phyloP scores from a whole-genome alignment of 2,797 vertebrate genomes.

The Schizopygopsis malacanthus region DNA sequence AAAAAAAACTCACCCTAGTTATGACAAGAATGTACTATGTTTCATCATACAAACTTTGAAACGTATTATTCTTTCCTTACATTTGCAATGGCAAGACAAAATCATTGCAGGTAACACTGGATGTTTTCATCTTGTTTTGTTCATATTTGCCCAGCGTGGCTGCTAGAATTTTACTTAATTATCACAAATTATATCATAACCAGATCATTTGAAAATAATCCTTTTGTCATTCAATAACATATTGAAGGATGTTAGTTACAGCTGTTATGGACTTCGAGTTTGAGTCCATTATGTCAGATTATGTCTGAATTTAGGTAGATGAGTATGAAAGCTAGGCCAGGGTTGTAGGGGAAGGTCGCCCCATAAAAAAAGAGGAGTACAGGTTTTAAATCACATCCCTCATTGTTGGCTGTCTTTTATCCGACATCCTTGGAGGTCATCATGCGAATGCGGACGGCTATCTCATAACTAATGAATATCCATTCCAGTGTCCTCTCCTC shows the following conservation, averaged over 20 bases:
- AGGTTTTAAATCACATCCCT: conserved; percentile 48
- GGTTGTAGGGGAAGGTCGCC: conserved; percentile 51
- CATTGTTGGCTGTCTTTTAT: conserved; percentile 50
- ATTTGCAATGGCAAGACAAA: not conserved
- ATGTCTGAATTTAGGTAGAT: conserved; percentile 38
- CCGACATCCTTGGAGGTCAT: conserved; percentile 47
- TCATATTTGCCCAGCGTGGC: not conserved
- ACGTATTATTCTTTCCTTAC: not conserved
- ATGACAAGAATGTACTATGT: not conserved
- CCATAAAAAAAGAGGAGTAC: conserved; percentile 39
- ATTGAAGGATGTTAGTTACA: conserved; percentile 11
- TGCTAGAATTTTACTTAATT: not conserved
- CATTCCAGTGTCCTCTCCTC: conserved; percentile 45
- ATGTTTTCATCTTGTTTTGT: not conserved
- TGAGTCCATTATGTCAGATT: conserved; percentile 27
- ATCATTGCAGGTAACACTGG: not conserved
- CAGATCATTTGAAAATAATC: not conserved
- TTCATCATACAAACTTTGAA: not conserved
- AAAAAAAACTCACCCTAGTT: not conserved
- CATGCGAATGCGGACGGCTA: conserved; percentile 36
- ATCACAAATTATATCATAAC: conserved; percentile 2
- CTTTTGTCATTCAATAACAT: not conserved
- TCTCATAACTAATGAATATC: conserved; percentile 57
- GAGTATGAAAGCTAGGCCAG: conserved; percentile 41
- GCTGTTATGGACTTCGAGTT: not conserved